Percentiles rank a stretch among this genome's conserved stretches.
These are phyloP conservation scores for Tribolium castaneum DNA, from an alignment of 1,140 invertebrate species.

Conservation along the genomic window DNA sequence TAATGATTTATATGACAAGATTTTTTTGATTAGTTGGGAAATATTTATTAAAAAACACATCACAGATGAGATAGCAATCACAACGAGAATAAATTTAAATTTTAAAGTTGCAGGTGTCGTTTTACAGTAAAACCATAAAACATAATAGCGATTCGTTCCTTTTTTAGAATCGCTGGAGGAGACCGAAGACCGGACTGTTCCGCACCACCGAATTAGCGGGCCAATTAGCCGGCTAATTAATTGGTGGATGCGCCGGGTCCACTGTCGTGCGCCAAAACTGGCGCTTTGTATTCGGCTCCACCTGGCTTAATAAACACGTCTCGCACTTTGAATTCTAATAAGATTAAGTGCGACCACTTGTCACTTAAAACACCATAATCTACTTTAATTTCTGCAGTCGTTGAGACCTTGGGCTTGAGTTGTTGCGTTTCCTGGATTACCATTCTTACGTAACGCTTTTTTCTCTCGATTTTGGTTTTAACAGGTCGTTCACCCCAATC, in stretches of 20 bases:
- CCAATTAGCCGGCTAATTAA: not conserved
- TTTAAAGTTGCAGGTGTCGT: constrained; percentile 45
- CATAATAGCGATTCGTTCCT: constrained; percentile 39
- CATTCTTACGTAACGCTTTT: not conserved
- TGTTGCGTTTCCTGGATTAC: not conserved
- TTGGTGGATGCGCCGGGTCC: constrained; percentile 21
- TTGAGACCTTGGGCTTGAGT: constrained; percentile 17
- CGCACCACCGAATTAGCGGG: no score
- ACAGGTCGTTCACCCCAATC: not conserved
- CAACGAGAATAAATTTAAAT: constrained; percentile 46
- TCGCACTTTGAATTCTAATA: not conserved
- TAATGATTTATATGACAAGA: not conserved
- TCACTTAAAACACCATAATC: constrained; percentile 8
- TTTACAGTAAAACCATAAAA: constrained; percentile 39
- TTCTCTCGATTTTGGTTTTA: not conserved
- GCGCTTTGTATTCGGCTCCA: constrained; percentile 6
- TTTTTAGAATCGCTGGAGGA: constrained; percentile 29
- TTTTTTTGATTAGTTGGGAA: not conserved
- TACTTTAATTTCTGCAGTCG: constrained; percentile 15
- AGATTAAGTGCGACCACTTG: not conserved
- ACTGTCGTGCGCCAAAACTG: not conserved
- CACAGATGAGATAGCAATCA: constrained; percentile 43
- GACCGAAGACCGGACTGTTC: no score
- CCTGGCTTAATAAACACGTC: constrained; percentile 17
- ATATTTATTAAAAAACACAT: constrained; percentile 42